Evolutionary conservation across 2,888 invertebrate species (phyloP).

Genomic region (Molanna angustata): DNA sequence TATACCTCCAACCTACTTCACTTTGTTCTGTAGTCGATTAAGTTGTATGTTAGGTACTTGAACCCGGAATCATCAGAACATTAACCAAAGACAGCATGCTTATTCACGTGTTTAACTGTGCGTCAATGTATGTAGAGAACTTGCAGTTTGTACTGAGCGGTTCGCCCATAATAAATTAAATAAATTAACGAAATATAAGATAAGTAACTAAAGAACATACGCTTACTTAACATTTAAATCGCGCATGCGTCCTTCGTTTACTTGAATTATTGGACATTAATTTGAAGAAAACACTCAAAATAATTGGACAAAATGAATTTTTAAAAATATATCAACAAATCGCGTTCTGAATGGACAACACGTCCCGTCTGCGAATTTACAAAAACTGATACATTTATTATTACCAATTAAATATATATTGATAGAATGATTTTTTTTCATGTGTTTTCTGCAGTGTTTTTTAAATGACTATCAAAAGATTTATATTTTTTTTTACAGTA

Average conservation of each 20-base stretch:
- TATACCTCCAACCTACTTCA: no score
- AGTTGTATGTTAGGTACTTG: conserved; percentile 1
- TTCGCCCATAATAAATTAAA: background rate
- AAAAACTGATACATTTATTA: no score
- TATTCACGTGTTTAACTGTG: conserved; percentile 8
- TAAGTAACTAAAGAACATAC: background rate
- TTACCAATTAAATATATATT: no score
- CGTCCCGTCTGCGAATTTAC: no score
- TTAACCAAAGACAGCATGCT: background rate
- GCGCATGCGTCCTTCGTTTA: conserved; percentile 1
- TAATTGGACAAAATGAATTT: background rate
- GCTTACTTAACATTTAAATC: background rate
- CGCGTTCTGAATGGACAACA: no score
- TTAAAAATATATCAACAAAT: no score
- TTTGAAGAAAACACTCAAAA: background rate
- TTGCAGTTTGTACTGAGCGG: background rate
- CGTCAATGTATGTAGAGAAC: background rate
- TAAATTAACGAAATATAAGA: background rate
- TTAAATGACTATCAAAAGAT: no score
- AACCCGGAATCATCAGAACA: conserved; percentile 8
- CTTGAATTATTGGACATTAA: background rate
- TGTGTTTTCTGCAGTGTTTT: no score
- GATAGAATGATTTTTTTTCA: no score
- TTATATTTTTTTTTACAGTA: no score
- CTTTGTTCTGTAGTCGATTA: no score